Evolutionary conservation across 2,888 invertebrate genomes (phyloP), one percentile per base, ranked within the genome.

Genomic region (Plagodis pulveraria): DNA sequence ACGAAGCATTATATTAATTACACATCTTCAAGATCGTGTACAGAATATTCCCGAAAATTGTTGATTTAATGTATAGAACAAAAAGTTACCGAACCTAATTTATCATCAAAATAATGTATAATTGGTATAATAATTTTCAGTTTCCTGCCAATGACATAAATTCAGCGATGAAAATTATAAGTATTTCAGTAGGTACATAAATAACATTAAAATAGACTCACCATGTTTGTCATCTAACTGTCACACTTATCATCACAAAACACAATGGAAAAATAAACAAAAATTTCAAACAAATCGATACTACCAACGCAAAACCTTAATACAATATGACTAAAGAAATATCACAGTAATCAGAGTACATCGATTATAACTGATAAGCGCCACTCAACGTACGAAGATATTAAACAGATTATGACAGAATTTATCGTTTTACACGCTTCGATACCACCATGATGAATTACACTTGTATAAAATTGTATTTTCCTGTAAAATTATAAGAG

Each of bases 351-450:
- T 66, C 54, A 58, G 62, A 59, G 61, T 38, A 54, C 67, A 68
- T 67, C 72, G 74, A 80, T 81, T 77, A 56, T 79, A 70, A 69
- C 70, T 73, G 88, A 89, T 89, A 89, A 87, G 73, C 79, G 76
- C 79, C 82, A 85, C 83, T 87, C 72, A 63, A 70, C 68, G 68
- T 67, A 74, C 70, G 71, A 50, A 72, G 80, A 80, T 81, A 83
- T 78, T 76, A 75, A 63, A 53, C 64, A 76, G 86, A 84, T 88
- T 82, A 77, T 73, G 80, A 80, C 72, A 77, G 65, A 60, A 67
- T 76, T 83, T 82, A 84, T 80, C 74, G 64, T 59, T 74, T 73
- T 73, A 74, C 67, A 60, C 63, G 70, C 67, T 74, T 71, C 64
- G 44, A 76, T 78, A 74, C 67, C 65, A 56, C 68, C 68, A 67